Conservation (phyloP, 2,888 invertebrate genomes). For the Oligia latruncula region DNA sequence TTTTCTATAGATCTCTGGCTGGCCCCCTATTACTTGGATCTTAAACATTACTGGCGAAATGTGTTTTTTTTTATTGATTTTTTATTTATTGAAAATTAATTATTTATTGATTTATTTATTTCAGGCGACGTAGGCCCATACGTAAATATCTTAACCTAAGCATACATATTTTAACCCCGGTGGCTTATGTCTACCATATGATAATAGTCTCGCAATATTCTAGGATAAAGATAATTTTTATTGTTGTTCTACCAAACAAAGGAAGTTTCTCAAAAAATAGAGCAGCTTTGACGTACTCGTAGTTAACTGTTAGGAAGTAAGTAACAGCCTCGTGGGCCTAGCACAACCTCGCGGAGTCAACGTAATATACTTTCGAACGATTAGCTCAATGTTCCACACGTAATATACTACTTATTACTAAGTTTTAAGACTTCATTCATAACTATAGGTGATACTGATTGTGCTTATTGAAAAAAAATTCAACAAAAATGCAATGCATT, state of each 20-base stretch:
- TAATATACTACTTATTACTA: neutral
- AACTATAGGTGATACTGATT: neutral
- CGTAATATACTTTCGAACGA: neutral
- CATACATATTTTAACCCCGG: no score
- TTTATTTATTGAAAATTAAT: no score
- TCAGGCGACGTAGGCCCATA: no score
- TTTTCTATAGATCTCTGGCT: neutral
- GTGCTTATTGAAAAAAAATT: neutral
- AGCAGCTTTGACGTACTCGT: neutral
- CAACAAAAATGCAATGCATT: neutral
- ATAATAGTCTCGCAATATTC: neutral
- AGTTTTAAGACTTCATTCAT: neutral
- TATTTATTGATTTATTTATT: no score
- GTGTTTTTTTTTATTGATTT: neutral
- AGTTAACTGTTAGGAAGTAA: neutral
- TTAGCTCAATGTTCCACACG: no score
- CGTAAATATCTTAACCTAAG: no score
- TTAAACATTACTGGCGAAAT: neutral
- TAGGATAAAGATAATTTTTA: neutral
- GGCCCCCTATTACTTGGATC: neutral
- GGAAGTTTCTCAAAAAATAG: neutral
- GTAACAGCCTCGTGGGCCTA: neutral
- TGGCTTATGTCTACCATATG: neutral
- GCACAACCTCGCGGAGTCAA: neutral
- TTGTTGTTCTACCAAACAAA: neutral